These are phyloP conservation scores for Andrena flavipes DNA, from an alignment of 2,888 invertebrate species.

Conservation along the genomic window DNA sequence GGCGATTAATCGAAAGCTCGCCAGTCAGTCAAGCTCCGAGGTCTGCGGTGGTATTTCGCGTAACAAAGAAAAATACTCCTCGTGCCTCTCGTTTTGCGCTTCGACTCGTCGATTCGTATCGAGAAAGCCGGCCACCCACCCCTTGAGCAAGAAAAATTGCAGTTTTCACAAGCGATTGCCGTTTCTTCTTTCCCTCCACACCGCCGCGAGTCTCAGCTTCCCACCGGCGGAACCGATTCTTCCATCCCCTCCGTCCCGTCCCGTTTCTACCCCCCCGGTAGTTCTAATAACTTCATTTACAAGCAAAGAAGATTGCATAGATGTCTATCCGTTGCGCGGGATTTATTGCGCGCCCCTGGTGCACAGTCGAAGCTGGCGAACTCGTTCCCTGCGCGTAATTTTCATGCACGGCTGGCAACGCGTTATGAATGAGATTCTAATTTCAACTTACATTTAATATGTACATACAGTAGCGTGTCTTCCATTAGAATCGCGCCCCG, in stretches of 20 bases:
- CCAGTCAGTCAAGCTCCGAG: constrained; percentile 38
- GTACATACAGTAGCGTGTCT: constrained; percentile 25
- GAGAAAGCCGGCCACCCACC: neutral
- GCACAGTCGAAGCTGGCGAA: neutral
- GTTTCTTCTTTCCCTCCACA: neutral
- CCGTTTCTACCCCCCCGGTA: neutral
- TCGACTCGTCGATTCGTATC: constrained; percentile 33
- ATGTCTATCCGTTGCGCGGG: neutral
- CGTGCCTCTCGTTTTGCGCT: constrained; percentile 22
- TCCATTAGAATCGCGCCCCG: neutral
- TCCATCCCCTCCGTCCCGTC: neutral
- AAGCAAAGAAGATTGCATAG: neutral
- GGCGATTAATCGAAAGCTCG: constrained; percentile 54
- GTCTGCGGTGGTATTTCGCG: constrained; percentile 14
- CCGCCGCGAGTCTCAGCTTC: neutral
- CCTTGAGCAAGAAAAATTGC: constrained; percentile 20
- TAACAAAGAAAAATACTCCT: constrained; percentile 38
- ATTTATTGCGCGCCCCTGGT: constrained; percentile 17
- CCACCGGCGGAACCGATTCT: neutral
- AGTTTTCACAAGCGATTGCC: constrained; percentile 10
- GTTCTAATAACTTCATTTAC: constrained; percentile 27
- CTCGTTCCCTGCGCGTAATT: constrained; percentile 7
- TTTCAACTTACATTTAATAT: constrained; percentile 27
- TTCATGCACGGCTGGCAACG: constrained; percentile 10
- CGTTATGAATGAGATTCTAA: constrained; percentile 40